Evolutionary conservation across 2,888 invertebrate species (phyloP).

Genomic region (Endotricha flammealis): DNA sequence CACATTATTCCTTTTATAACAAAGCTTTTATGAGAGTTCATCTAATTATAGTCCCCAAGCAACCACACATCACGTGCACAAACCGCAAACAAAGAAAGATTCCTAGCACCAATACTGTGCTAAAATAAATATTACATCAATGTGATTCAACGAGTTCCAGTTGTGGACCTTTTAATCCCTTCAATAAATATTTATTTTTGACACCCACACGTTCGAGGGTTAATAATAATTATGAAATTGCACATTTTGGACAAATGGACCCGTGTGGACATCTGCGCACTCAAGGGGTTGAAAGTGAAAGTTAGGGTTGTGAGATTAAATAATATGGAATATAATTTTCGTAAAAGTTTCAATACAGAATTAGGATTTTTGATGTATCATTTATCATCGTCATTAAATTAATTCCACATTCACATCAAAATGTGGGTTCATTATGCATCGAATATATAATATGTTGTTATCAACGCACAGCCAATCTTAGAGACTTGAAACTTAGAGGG

Average conservation of each 20-base stretch:
- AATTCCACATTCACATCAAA: too few relatives aligned
- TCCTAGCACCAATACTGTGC: neutral
- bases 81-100: neutral
- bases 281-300: slow-evolving; percentile 40
- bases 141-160: neutral
- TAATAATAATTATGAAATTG: slow-evolving; percentile 31
- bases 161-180: slow-evolving; percentile 28
- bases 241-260: slow-evolving; percentile 41
- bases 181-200: slow-evolving; percentile 32
- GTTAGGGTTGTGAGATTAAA: slow-evolving; percentile 20
- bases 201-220: slow-evolving; percentile 32
- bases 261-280: slow-evolving; percentile 44
- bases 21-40: neutral
- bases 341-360: too few relatives aligned
- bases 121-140: slow-evolving; percentile 14
- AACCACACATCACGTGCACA: neutral
- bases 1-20: too few relatives aligned
- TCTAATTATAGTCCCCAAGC: neutral
- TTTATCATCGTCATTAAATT: too few relatives aligned
- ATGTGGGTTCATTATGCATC: too few relatives aligned
- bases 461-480: too few relatives aligned
- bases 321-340: slow-evolving; percentile 6
- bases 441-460: too few relatives aligned
- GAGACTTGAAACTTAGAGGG: too few relatives aligned
- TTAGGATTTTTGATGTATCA: too few relatives aligned